Evolutionary conservation across 1,140 invertebrate species (phyloP), one percentile per base, ranked within the genome.

Genomic region (Drosophila bocqueti): DNA sequence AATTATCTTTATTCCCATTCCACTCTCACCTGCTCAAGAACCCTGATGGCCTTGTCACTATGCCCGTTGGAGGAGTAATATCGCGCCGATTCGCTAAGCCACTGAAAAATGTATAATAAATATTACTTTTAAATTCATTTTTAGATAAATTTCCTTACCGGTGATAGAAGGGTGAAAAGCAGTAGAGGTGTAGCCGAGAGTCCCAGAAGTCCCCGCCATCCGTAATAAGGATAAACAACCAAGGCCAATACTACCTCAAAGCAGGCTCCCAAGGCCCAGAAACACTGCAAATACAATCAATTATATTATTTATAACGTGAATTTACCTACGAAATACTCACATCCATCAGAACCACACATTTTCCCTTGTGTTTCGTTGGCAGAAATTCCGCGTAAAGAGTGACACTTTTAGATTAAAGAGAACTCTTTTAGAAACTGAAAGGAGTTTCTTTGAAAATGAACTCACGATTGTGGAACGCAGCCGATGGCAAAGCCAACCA

Each of bases 401-500:
- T 99, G 2, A 99, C 97, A 61, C 98, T 98, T 94, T 1, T 10
- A 34, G 21, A 21, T 36, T 7, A 40, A 59, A 52, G 1, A 0
- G 13, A 58, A 38, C 21, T 31, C 31, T 18, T 24, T 21, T 38
- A 45, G 3, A 36, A n/a, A 13, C 9, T 15, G 3, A 10, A 15
- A 1, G 0, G 0, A 3, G 24, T 16, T 29, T 46, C 13, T 26
- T 5, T 18, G 6, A 6, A 42, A 57, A 21, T 50, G 18, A 57
- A 79, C 62, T 96, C 95, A 99, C 98, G 98, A 98, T 94, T 99
- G 98, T 66, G 98, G 98, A 34, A 98, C 97, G 93, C 98, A 98
- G 73, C 98, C 98, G 92, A 99, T 98, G 26, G 98, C 97, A 95
- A 99, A 99, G 15, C 98, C 98, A 49, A 99, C 98, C 3, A 99